Conservation (phyloP, 1,140 invertebrate genomes). For the Temnothorax longispinosus region DNA sequence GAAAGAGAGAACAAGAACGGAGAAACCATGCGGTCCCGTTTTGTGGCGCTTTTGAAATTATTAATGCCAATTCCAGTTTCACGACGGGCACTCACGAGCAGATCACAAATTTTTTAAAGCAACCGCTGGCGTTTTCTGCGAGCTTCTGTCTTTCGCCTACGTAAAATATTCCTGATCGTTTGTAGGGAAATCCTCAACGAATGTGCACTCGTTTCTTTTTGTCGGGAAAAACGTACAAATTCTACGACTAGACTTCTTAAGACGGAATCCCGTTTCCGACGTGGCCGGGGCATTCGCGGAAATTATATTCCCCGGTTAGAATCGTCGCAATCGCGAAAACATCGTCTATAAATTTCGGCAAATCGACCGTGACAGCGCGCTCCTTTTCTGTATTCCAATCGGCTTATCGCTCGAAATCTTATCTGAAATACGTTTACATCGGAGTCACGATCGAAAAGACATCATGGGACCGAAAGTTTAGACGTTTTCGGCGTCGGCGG, state of each 20-base stretch:
- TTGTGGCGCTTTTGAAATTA: slow-evolving; percentile 51
- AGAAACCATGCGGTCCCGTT: background rate
- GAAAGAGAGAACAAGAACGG: background rate
- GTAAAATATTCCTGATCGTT: slow-evolving; percentile 51
- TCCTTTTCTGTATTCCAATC: slow-evolving; percentile 22
- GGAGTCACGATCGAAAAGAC: slow-evolving; percentile 26
- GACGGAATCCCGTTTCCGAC: background rate
- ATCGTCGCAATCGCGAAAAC: slow-evolving; percentile 24
- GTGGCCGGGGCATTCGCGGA: background rate
- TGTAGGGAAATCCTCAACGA: slow-evolving; percentile 31
- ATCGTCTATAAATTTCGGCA: background rate
- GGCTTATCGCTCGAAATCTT: slow-evolving; percentile 38
- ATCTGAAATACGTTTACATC: slow-evolving; percentile 51
- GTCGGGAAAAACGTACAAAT: background rate
- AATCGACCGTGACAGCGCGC: slow-evolving; percentile 17
- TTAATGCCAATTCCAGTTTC: slow-evolving; percentile 55
- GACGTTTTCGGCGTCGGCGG: slow-evolving; percentile 38
- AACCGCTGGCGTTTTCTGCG: slow-evolving; percentile 1
- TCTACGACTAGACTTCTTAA: background rate
- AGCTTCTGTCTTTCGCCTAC: background rate
- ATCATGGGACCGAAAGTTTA: slow-evolving; percentile 27
- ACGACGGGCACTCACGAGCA: slow-evolving; percentile 19
- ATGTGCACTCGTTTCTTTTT: background rate
- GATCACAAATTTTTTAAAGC: slow-evolving; percentile 52
- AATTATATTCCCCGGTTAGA: slow-evolving; percentile 17